Base-by-base conservation (phyloP, 2,113 vertebrate genomes). In the Thymallus thymallus region DNA sequence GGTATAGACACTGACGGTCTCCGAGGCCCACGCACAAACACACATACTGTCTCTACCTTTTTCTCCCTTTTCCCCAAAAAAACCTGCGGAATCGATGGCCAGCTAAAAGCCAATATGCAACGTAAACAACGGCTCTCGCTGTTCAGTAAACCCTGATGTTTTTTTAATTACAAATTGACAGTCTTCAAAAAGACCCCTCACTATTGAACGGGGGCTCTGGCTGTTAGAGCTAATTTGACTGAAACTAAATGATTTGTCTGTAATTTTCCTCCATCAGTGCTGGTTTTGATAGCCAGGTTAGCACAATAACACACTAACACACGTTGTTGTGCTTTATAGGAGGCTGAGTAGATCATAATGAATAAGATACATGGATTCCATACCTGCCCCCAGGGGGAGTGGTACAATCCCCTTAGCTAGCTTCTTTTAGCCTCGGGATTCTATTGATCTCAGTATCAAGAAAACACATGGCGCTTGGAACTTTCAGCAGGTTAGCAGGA, bases 131-230 rank as follows among this genome's bases (percentile, higher is more conserved):
- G 68, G 41, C 75, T 72, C 72, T 79, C 12, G 20, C 77, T 41
- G 12, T 41, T 75, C 84, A 77, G 64, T 71, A 78, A 68, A 74
- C 48, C 58, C 85, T 70, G 20, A 24, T 84, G 85, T 82, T 87
- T 83, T 88, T 80, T 80, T 77, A 0, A 89, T 90, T 88, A 85
- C 87, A 88, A 84, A 91, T 90, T 88, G 90, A 87, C 78, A 66
- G 32, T 70, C 30, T 24, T 68, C 16, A n/a, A 67, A 68, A 60
- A 55, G 13, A 6, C 7, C 13, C 66, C 72, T 60, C 58, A 75
- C 80, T 67, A 73, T 81, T 60, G 67, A 82, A 88, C 61, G 7
- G 71, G 58, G 67, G 10, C 51, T 69, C 46, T 61, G 60, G 69
- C 74, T 20, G 18, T 81, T 78, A 79, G 71, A 75, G 85, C 82